Evolutionary conservation across 2,888 invertebrate species (phyloP), one percentile per base, ranked within the genome.

Genomic region (Drosophila testacea): DNA sequence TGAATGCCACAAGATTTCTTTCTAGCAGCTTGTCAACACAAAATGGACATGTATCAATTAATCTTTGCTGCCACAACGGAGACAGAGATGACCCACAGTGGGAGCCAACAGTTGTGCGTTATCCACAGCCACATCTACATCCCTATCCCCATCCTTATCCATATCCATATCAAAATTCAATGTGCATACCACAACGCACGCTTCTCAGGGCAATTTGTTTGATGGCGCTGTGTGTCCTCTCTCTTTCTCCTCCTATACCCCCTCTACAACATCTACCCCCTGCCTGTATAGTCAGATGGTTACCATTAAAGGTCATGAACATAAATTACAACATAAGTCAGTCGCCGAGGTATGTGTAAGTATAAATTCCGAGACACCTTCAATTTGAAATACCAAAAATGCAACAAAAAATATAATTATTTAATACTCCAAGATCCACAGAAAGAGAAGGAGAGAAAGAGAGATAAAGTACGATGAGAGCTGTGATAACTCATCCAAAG

Each of bases 41-140:
- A 88, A 89, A 89, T 88, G 86, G 86, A 89, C 89, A 89, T 81
- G 90, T 86, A 86, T 86, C 86, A 89, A 89, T 86, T 86, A 86
- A 86, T 89, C 86, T 86, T 81, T 56, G 77, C 51, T 64, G 50
- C n/a, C 44, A 36, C 44, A 16, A 62, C 42, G n/a, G 44, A 36
- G 36, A 16, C 46, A n/a, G 28, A 7, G 36, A 55, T 32, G 55
- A 46, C 48, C 47, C 36, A 38, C 50, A 46, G 39, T 71, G 81
- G 34, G 70, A 68, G 50, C 67, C 60, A 60, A 51, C 61, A 59
- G 68, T 69, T 65, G 66, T 68, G 48, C 47, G 63, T 69, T 77
- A 61, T 60, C 63, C 56, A n/a, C 30, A 67, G 65, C 42, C 62
- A 50, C 39, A 59, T 64, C 75, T 66, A 46, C 71, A 79, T 88